Base-by-base conservation (phyloP, 2,888 invertebrate species). In the Acleris cristana region DNA sequence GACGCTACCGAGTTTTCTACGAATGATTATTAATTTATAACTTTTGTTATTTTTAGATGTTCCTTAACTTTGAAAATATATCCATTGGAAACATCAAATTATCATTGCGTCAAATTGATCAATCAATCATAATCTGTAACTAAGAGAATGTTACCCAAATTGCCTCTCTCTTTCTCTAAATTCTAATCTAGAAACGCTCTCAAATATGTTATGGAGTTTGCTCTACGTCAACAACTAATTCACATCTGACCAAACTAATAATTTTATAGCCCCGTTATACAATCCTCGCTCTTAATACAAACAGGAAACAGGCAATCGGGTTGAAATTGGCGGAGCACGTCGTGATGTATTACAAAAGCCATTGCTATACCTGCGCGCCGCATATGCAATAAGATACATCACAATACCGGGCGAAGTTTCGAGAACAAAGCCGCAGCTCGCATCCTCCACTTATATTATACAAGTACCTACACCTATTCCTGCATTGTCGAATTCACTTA, bases 401-500 rank as follows among this genome's bases (percentile, higher is more conserved):
- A 83, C 79, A 81, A 82, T 82, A 83, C 79, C 77, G 78, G 79
- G 73, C 75, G 76, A 88, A 90, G 87, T 89, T 89, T 84, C 82
- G 78, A 79, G 87, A 88, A 90, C 89, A 89, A 89, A 89, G 88
- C 89, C 88, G 75, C 88, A 86, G 81, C 85, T 84, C 82, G 80
- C 84, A 80, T 85, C 83, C 84, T 83, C 78, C 81, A 82, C 85
- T 83, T 76, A 73, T 71, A 71, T 69, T 71, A 67, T 80, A 80
- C 79, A 83, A 81, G 83, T 83, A 71, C 65, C 64, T 62, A 85
- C 78, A 78, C 81, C 81, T 87, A 87, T 87, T 86, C 77, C 81
- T 78, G 82, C 83, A 86, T 84, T 88, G 88, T 87, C 85, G 85
- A 88, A 89, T 88, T 89, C 88, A 88, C 86, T 88, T 89, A 85